These are phyloP conservation scores for Galerucella pusilla DNA, from an alignment of 2,888 invertebrate genomes.

Conservation along the genomic window DNA sequence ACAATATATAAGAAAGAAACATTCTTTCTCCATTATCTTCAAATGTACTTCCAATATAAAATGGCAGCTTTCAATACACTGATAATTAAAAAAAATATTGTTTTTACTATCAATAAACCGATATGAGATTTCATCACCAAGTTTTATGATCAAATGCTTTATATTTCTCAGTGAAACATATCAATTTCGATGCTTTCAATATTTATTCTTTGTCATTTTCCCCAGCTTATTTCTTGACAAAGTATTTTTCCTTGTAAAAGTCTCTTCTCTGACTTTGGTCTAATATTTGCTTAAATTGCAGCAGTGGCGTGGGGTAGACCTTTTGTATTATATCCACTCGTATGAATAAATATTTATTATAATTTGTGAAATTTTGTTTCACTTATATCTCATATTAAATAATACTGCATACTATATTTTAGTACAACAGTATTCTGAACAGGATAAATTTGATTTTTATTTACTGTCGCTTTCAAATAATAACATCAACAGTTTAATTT, in stretches of 20 bases:
- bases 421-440: too few species aligned
- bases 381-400: too few species aligned
- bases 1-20: too few species aligned
- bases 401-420: too few species aligned
- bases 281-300: slow-evolving; percentile 24
- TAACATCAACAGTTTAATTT: too few species aligned
- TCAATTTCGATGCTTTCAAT: slow-evolving; percentile 17
- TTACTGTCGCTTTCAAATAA: too few species aligned
- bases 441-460: too few species aligned
- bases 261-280: slow-evolving; percentile 25
- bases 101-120: neutral
- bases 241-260: slow-evolving; percentile 30
- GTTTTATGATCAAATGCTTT: neutral
- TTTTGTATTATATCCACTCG: too few species aligned
- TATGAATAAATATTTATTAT: too few species aligned
- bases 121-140: neutral
- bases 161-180: slow-evolving; percentile 1
- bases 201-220: slow-evolving; percentile 25
- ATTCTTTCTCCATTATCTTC: too few species aligned
- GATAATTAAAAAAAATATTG: neutral
- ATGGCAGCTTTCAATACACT: neutral
- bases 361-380: too few species aligned
- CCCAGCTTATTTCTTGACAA: slow-evolving; percentile 28
- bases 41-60: too few species aligned
- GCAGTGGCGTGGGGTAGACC: neutral